Evolutionary conservation across 30 jellyfish, hydroid and myxozoan genomes (phyloP).

Genomic region (Cassiopea andromeda): DNA sequence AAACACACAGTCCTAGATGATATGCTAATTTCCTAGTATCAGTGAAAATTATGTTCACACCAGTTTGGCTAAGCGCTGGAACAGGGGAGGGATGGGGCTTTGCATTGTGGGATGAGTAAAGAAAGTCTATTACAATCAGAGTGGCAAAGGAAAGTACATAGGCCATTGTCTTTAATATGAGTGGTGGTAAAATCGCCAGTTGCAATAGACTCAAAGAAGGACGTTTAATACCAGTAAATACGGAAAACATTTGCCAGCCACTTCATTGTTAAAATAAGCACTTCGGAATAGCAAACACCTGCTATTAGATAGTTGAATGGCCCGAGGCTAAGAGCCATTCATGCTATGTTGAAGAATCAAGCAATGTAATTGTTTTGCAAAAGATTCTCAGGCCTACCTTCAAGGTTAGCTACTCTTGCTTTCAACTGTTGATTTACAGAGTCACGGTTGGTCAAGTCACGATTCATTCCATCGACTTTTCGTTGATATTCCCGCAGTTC

Average conservation of each 20-base stretch:
- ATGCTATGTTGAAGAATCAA: not conserved
- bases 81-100: not conserved
- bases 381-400: conserved; percentile 42
- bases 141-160: not conserved
- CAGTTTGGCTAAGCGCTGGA: too few species aligned
- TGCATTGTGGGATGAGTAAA: not conserved
- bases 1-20: too few species aligned
- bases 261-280: not conserved
- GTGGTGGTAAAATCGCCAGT: too few species aligned
- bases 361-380: not conserved
- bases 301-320: not conserved
- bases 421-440: conserved; percentile 81
- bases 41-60: too few species aligned
- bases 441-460: conserved; percentile 82
- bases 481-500: conserved; percentile 92
- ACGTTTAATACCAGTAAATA: not conserved
- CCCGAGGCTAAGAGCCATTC: not conserved
- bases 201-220: not conserved
- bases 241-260: not conserved
- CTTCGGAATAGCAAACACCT: not conserved
- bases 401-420: conserved; percentile 69
- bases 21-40: too few species aligned
- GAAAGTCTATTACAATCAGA: not conserved
- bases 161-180: not conserved
- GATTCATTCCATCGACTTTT: conserved; percentile 77